These are phyloP conservation scores for Listronotus bonariensis DNA, from an alignment of 1,140 invertebrate genomes.

Conservation along the genomic window DNA sequence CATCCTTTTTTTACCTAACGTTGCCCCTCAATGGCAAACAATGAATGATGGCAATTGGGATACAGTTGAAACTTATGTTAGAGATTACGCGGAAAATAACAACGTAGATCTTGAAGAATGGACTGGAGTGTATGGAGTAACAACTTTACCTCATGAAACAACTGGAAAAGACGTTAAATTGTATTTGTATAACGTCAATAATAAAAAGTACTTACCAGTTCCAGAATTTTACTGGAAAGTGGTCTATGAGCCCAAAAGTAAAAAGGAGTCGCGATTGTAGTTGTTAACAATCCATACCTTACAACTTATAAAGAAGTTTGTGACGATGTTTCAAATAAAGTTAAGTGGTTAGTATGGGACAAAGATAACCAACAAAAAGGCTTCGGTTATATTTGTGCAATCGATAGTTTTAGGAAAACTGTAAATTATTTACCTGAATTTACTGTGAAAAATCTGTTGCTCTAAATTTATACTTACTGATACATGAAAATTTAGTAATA, in stretches of 20 bases:
- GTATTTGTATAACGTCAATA: conserved; percentile 57
- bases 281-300: conserved; percentile 67
- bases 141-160: conserved; percentile 57
- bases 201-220: conserved; percentile 58
- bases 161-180: conserved; percentile 49
- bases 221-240: conserved; percentile 67
- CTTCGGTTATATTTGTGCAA: conserved; percentile 18
- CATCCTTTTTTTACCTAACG: conserved; percentile 61
- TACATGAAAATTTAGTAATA: too few relatives aligned
- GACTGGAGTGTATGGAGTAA: conserved; percentile 62
- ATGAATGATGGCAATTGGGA: conserved; percentile 65
- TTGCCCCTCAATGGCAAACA: conserved; percentile 62
- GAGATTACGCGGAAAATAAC: conserved; percentile 51
- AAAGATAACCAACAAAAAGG: conserved; percentile 8
- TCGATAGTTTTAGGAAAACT: conserved; percentile 17
- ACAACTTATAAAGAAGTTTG: conserved; percentile 61
- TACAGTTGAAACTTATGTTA: conserved; percentile 55
- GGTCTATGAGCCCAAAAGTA: conserved; percentile 59
- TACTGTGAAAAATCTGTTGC: not conserved
- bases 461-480: not conserved
- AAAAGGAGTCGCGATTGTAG: conserved; percentile 64
- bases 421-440: conserved; percentile 13
- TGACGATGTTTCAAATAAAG: conserved; percentile 59
- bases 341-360: conserved; percentile 61
- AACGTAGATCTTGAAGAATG: conserved; percentile 57